phyloP scores from a whole-genome alignment of 1,140 invertebrate genomes.

The Drosophila elegans region DNA sequence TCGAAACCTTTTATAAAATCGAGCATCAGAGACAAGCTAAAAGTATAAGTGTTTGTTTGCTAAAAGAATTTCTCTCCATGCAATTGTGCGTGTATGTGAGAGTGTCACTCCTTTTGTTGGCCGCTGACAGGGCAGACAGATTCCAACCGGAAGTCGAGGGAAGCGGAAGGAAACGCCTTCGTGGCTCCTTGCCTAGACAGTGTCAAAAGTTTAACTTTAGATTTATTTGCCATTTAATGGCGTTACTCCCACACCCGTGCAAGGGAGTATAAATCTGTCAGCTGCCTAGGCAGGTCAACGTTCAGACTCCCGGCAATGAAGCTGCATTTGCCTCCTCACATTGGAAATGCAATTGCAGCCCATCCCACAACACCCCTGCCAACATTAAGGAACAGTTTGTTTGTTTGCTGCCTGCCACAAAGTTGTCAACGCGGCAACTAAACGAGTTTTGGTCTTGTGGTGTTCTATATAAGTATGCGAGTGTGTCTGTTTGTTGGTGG shows the following conservation, averaged over 20 bases:
- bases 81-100: constrained; percentile 6
- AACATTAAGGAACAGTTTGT: constrained; percentile 23
- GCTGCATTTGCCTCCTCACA: constrained; percentile 32
- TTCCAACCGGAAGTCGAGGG: constrained; percentile 56
- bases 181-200: constrained; percentile 63
- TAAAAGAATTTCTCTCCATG: constrained; percentile 1
- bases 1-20: too few relatives aligned
- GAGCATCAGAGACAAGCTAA: neutral
- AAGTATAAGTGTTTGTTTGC: neutral
- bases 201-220: constrained; percentile 76
- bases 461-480: constrained; percentile 52
- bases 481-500: constrained; percentile 33
- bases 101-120: constrained; percentile 63
- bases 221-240: constrained; percentile 68
- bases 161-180: constrained; percentile 46
- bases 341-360: constrained; percentile 32
- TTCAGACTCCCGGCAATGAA: constrained; percentile 51
- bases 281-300: constrained; percentile 72
- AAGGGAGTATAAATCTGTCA: constrained; percentile 54
- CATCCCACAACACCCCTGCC: constrained; percentile 7
- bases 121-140: constrained; percentile 59
- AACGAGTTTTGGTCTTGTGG: constrained; percentile 68
- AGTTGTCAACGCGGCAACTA: constrained; percentile 75
- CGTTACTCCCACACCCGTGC: constrained; percentile 8
- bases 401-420: constrained; percentile 65